Evolutionary conservation across 2,888 invertebrate species (phyloP).

Genomic region (Cantharis rustica): DNA sequence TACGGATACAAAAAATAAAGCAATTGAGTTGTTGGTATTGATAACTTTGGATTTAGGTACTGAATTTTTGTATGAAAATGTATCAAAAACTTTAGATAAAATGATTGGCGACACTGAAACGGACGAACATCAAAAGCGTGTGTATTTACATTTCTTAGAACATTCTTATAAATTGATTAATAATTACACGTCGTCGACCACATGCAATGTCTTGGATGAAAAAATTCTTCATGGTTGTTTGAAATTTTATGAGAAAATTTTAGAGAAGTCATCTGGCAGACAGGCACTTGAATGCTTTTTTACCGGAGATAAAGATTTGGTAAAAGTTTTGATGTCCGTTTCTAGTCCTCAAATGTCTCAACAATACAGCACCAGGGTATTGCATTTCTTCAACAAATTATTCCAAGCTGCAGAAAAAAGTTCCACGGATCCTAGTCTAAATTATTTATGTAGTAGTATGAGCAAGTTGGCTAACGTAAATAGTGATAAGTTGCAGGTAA

Average conservation of each 20-base stretch:
- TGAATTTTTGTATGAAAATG: slow-evolving; percentile 72
- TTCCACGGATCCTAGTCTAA: slow-evolving; percentile 65
- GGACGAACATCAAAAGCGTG: slow-evolving; percentile 68
- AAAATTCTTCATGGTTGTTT: slow-evolving; percentile 70
- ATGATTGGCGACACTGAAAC: slow-evolving; percentile 67
- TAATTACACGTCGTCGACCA: slow-evolving; percentile 58
- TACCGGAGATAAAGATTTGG: slow-evolving; percentile 70
- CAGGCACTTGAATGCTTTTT: slow-evolving; percentile 85
- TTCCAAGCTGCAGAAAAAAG: slow-evolving; percentile 68
- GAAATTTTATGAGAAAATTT: slow-evolving; percentile 83
- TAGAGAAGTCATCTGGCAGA: slow-evolving; percentile 81
- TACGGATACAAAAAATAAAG: slow-evolving; percentile 65
- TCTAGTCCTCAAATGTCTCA: slow-evolving; percentile 73
- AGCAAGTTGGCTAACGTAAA: slow-evolving; percentile 69
- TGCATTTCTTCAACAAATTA: slow-evolving; percentile 79
- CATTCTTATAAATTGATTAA: slow-evolving; percentile 72
- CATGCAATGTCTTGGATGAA: slow-evolving; percentile 59
- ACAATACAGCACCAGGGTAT: slow-evolving; percentile 75
- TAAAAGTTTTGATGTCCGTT: slow-evolving; percentile 80
- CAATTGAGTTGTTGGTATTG: slow-evolving; percentile 73
- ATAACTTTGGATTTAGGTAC: slow-evolving; percentile 77
- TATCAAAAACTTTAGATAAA: slow-evolving; percentile 66
- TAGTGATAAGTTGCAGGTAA: slow-evolving; percentile 62
- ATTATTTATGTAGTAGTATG: slow-evolving; percentile 70
- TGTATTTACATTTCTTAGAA: slow-evolving; percentile 67